Evolutionary conservation across 2,888 invertebrate species (phyloP), one percentile per base, ranked within the genome.

Genomic region (Colostygia pectinataria): DNA sequence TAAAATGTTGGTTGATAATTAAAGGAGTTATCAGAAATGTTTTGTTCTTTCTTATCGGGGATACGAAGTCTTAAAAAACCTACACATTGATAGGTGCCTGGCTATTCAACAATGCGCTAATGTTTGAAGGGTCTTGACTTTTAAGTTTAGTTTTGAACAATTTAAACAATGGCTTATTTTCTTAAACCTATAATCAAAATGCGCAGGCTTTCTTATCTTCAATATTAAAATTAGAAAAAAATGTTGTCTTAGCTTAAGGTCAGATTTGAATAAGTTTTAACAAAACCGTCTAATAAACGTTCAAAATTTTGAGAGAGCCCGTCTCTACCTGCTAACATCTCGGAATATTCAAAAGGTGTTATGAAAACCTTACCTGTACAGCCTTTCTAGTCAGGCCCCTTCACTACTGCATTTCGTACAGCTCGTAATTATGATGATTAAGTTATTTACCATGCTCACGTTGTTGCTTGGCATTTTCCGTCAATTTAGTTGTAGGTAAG

Each of bases 21-120:
- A n/a, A n/a, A 62, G 55, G 52, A 63, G 60, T 71, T 72, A 77
- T 74, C 77, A 76, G 66, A 66, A 71, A 38, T 59, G 50, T 49
- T 45, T 45, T 33, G 33, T 49, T 58, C 66, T 74, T 49, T 58
- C 66, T 74, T 74, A 74, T 74, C 75, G 55, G 55, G 58, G 62
- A 65, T 66, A 63, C 62, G 61, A 59, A 64, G 61, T 57, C 60
- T 66, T 71, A 75, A 68, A 73, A 65, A 53, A 46, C 14, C 28
- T 49, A 38, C 27, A 27, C 10, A 14, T 15, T 33, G 8, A 9
- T n/a, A 12, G 28, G 15, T 32, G 32, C 36, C 32, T 39, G 32
- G 40, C 32, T 39, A 40, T 48, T 31, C 20, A 39, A 38, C 32
- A 41, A 27, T 42, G 44, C 45, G 37, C 9, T 42, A 31, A 38